Evolutionary conservation across 1,140 invertebrate species (phyloP).

Genomic region (Aphelenchoides fujianensis): DNA sequence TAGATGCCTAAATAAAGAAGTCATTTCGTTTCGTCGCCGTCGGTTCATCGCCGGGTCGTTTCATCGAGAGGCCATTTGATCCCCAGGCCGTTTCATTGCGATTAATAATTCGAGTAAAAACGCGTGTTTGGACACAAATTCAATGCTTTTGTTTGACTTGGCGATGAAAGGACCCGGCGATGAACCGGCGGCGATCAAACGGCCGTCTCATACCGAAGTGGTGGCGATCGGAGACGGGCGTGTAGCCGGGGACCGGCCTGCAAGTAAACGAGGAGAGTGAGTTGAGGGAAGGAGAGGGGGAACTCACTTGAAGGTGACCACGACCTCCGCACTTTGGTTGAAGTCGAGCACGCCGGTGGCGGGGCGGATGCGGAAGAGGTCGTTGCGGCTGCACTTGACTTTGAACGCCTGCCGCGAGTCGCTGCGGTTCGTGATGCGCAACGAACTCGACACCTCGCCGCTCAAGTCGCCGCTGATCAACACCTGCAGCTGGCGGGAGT

Average conservation of each 20-base stretch:
- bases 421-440: constrained; percentile 47
- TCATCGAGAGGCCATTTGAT: no score
- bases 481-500: no score
- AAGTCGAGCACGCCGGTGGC: constrained; percentile 47
- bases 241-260: constrained; percentile 22
- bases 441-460: constrained; percentile 32
- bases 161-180: no score
- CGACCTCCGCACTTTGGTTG: constrained; percentile 7
- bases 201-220: no score
- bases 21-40: no score
- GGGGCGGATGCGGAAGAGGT: constrained; percentile 45
- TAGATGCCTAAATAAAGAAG: no score
- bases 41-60: no score
- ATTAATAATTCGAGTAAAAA: no score
- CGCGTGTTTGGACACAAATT: no score
- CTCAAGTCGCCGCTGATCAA: constrained; percentile 33
- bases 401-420: constrained; percentile 50
- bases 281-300: background rate
- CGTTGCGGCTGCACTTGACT: constrained; percentile 52
- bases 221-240: constrained; percentile 40
- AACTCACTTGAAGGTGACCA: constrained; percentile 25
- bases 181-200: no score
- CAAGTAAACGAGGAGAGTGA: background rate
- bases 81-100: no score
- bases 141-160: no score